Evolutionary conservation across 2,797 vertebrate genomes (phyloP).

Genomic region (Picus viridis): DNA sequence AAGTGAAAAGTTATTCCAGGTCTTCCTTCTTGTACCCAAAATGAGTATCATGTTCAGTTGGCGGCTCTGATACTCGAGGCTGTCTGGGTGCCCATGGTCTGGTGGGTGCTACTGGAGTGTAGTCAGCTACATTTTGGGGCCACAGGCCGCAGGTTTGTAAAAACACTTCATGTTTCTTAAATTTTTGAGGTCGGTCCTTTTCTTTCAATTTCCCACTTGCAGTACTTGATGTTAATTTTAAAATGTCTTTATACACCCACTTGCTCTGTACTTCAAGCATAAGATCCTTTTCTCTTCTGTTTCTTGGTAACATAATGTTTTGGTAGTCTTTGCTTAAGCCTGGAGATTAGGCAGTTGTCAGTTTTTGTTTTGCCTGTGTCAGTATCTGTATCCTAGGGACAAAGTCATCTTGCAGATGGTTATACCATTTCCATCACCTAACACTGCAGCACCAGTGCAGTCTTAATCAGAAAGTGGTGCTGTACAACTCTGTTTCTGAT

Average conservation of each 20-base stretch:
- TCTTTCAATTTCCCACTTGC: neutral
- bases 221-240: constrained; percentile 19
- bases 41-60: neutral
- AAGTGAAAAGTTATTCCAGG: neutral
- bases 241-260: neutral
- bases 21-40: neutral
- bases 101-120: neutral
- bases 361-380: constrained; percentile 56
- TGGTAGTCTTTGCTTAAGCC: constrained; percentile 42
- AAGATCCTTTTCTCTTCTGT: neutral
- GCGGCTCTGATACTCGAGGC: neutral
- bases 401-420: constrained; percentile 38
- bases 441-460: neutral
- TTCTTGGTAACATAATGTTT: constrained; percentile 59
- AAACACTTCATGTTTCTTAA: neutral
- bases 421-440: constrained; percentile 25
- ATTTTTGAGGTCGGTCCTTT: neutral
- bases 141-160: neutral
- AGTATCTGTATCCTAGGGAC: constrained; percentile 43
- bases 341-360: constrained; percentile 51
- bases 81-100: neutral
- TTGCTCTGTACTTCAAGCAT: neutral
- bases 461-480: neutral
- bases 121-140: neutral
- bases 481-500: constrained; percentile 5